Evolutionary conservation across 1,140 invertebrate species (phyloP), one percentile per base, ranked within the genome.

Genomic region (Drosophila albomicans): DNA sequence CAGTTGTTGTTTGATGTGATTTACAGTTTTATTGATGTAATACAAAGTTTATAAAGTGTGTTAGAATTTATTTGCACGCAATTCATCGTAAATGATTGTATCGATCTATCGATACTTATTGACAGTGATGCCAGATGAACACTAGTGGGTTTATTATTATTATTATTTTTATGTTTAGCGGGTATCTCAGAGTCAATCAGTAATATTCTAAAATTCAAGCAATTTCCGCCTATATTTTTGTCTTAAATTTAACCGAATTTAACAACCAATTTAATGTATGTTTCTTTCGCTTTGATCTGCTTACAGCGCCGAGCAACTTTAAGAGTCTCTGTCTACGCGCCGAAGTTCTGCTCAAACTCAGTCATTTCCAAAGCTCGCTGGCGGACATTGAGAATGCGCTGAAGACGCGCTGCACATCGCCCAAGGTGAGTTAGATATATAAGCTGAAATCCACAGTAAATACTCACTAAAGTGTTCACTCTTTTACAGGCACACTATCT

Each of bases 231-330:
- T 59, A 61, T 0, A 32, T 1, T 61, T 3, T 48, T 16, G 8
- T 2, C 13, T 2, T 20, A 11, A 32, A 51, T 43, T 48, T 28
- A 66, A 51, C 1, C 2, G 15, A 48, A 0, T 20, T 20, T 48
- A 20, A 43, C 41, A 13, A 13, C 41, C 3, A 20, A 16, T 8
- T 48, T 13, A 16, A 38, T 38, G 1, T 7, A 15, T 4, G 0
- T 32, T 48, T 6, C 2, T 8, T 16, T 48, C 2, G 15, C 15
- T 20, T 16, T 48, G 16, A 20, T 48, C 86, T 58, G 77, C 66
- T 95, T 95, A 16, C 93, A 96, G 96, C 94, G 71, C 94, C 95
- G 5, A 94, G 94, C 58, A 96, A 96, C 91, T 95, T 96, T 81
- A 93, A 96, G 65, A 93, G 96, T 65, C 93, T 95, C 45, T 95